Evolutionary conservation across 2,113 vertebrate species (phyloP).

Genomic region (Sardina pilchardus): DNA sequence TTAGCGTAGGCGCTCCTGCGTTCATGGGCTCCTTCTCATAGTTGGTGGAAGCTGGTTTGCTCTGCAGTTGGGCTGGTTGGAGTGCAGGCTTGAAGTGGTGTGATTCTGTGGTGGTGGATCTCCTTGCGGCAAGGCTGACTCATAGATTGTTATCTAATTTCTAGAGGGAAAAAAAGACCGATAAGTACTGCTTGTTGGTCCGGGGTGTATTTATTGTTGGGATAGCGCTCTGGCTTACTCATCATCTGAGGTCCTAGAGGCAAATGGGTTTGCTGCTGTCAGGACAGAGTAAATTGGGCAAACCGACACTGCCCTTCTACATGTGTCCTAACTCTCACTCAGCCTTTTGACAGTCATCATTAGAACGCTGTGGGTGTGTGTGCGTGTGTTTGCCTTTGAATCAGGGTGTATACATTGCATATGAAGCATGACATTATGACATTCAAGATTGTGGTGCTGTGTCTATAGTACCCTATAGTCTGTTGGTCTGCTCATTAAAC

Average conservation of each 20-base stretch:
- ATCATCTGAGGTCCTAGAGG: too few species aligned
- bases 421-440: background rate
- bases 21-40: background rate
- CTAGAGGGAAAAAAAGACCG: background rate
- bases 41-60: background rate
- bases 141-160: constrained; percentile 28
- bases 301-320: too few species aligned
- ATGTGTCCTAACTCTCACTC: too few species aligned
- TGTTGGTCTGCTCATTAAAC: too few species aligned
- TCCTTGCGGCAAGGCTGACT: constrained; percentile 22
- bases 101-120: background rate
- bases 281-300: too few species aligned
- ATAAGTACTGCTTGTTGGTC: background rate
- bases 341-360: background rate
- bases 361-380: background rate
- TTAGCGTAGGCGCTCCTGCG: background rate
- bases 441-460: background rate
- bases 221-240: background rate
- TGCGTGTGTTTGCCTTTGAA: background rate
- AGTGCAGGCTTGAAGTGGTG: constrained; percentile 4
- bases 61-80: background rate
- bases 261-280: too few species aligned
- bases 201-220: background rate
- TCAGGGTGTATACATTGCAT: background rate
- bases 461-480: too few species aligned